Evolutionary conservation across 2,113 vertebrate species (phyloP).

Genomic region (Varanus salvator): DNA sequence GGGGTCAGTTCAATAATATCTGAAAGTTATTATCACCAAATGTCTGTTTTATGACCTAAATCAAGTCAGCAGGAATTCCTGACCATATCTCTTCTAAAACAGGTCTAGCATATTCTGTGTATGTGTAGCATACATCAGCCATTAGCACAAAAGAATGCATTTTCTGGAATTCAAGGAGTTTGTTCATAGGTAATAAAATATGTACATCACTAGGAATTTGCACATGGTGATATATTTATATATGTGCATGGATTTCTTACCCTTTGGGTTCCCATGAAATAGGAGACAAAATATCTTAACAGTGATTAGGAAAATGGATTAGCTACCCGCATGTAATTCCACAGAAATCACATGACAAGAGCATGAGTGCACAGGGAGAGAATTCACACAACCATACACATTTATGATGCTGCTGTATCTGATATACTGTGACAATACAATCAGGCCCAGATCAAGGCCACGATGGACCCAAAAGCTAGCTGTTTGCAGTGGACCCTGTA

Average conservation of each 20-base stretch:
- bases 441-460: too few species aligned
- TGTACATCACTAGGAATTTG: neutral
- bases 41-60: slow-evolving; percentile 60
- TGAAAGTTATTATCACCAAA: slow-evolving; percentile 60
- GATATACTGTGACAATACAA: too few species aligned
- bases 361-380: too few species aligned
- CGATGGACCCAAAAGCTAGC: too few species aligned
- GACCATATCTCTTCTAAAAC: slow-evolving; percentile 59
- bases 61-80: slow-evolving; percentile 69
- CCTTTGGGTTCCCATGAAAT: neutral
- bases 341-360: too few species aligned
- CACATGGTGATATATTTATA: neutral
- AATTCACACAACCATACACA: too few species aligned
- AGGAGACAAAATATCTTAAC: neutral
- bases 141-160: neutral
- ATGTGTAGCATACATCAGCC: slow-evolving; percentile 15
- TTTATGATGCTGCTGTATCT: too few species aligned
- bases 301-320: neutral
- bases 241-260: neutral
- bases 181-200: neutral
- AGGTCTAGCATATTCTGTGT: slow-evolving; percentile 39
- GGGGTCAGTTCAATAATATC: slow-evolving; percentile 69
- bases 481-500: too few species aligned
- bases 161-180: neutral
- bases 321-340: neutral